Evolutionary conservation across 2,888 invertebrate genomes (phyloP).

Genomic region (Cryptosula pallasiana): DNA sequence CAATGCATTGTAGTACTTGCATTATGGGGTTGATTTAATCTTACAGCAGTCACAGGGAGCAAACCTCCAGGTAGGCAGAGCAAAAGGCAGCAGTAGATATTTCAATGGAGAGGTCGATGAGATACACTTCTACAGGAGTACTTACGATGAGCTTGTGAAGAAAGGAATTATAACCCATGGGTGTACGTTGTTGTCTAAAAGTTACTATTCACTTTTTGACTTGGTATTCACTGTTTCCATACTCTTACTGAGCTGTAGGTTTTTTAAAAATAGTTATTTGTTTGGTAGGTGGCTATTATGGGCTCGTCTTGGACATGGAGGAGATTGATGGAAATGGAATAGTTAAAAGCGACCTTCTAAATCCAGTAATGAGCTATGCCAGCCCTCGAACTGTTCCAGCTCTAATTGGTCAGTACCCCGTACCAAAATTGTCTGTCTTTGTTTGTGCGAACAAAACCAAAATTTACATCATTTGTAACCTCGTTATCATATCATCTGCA

Average conservation of each 20-base stretch:
- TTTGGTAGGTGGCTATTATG: background rate
- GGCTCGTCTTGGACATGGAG: background rate
- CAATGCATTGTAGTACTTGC: no score
- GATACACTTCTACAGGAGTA: slow-evolving; percentile 35
- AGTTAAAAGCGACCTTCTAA: background rate
- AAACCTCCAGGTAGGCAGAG: slow-evolving; percentile 37
- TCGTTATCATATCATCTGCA: no score
- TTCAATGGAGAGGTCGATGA: slow-evolving; percentile 44
- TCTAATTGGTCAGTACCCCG: background rate
- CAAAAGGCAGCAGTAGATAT: slow-evolving; percentile 29
- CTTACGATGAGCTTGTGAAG: background rate
- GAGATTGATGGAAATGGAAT: background rate
- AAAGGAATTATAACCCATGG: background rate
- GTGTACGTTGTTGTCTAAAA: no score
- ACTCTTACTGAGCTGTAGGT: no score
- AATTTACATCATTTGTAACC: no score
- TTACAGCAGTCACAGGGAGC: no score
- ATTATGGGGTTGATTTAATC: no score
- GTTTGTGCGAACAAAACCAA: no score
- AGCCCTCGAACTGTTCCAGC: background rate
- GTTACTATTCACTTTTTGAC: no score
- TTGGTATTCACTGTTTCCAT: no score
- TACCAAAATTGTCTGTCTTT: no score
- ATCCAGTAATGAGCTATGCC: background rate
- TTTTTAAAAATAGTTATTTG: background rate